Evolutionary conservation across 1,140 invertebrate species (phyloP).

Genomic region (Anastrepha ludens): DNA sequence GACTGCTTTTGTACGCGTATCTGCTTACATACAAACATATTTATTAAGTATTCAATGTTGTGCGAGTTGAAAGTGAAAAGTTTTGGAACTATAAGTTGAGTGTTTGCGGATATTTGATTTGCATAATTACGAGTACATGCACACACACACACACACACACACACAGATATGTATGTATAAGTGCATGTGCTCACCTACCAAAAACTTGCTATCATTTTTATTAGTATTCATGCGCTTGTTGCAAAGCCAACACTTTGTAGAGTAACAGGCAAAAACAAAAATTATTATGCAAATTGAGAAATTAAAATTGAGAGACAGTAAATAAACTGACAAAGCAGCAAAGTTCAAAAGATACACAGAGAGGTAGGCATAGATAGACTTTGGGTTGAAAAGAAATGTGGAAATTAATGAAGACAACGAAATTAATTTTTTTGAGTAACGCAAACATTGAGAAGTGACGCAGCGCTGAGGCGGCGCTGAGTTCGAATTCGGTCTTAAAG

Average conservation of each 20-base stretch:
- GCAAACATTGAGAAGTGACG: no score
- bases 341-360: no score
- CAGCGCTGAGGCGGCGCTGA: no score
- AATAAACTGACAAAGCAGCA: no score
- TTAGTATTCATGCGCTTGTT: constrained; percentile 1
- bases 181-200: no score
- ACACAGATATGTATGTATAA: not conserved
- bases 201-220: not conserved
- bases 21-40: not conserved
- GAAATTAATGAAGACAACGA: no score
- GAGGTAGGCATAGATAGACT: no score
- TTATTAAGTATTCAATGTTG: not conserved
- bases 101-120: constrained; percentile 19
- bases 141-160: no score
- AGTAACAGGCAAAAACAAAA: not conserved
- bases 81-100: constrained; percentile 17
- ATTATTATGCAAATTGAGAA: not conserved
- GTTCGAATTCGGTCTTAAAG: no score
- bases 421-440: no score
- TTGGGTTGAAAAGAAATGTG: no score
- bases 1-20: not conserved
- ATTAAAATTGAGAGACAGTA: not conserved
- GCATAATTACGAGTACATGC: not conserved
- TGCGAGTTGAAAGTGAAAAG: constrained; percentile 42
- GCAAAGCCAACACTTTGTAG: not conserved